phyloP scores from a whole-genome alignment of 1,140 invertebrate genomes.

The Zaprionus nigranus region DNA sequence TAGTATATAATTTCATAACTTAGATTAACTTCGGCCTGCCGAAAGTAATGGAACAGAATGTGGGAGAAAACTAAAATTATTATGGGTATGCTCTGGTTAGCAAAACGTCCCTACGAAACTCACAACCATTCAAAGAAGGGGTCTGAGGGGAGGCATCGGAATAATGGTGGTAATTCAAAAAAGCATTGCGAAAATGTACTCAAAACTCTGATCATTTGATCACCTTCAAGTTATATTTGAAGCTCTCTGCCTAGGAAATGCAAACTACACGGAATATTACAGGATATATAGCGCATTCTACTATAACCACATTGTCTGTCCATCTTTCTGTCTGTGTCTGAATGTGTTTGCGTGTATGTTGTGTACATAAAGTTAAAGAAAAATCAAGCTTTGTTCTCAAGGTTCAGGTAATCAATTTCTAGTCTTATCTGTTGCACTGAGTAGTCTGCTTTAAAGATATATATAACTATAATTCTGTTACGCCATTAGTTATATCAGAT shows the following conservation, averaged over 20 bases:
- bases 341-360: conserved; percentile 38
- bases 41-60: not conserved
- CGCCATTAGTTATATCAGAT: conserved; percentile 19
- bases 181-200: conserved; percentile 10
- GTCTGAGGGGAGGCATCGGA: not conserved
- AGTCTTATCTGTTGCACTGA: conserved; percentile 82
- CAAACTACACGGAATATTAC: not conserved
- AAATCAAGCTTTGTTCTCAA: conserved; percentile 81
- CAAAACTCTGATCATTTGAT: not conserved
- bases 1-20: not conserved
- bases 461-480: conserved; percentile 36
- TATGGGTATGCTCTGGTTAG: conserved; percentile 18
- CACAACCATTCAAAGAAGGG: conserved; percentile 68
- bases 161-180: conserved; percentile 10
- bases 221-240: not conserved
- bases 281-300: not conserved
- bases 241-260: not conserved
- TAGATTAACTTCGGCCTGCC: not conserved
- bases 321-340: conserved; percentile 14
- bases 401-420: conserved; percentile 83
- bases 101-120: conserved; percentile 33
- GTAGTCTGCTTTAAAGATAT: conserved; percentile 71
- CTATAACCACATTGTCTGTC: conserved; percentile 2
- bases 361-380: conserved; percentile 61
- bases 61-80: not conserved